These are phyloP conservation scores for Imbricaverruca yamaguchii DNA, from an alignment of 2,888 invertebrate species.

Conservation along the genomic window DNA sequence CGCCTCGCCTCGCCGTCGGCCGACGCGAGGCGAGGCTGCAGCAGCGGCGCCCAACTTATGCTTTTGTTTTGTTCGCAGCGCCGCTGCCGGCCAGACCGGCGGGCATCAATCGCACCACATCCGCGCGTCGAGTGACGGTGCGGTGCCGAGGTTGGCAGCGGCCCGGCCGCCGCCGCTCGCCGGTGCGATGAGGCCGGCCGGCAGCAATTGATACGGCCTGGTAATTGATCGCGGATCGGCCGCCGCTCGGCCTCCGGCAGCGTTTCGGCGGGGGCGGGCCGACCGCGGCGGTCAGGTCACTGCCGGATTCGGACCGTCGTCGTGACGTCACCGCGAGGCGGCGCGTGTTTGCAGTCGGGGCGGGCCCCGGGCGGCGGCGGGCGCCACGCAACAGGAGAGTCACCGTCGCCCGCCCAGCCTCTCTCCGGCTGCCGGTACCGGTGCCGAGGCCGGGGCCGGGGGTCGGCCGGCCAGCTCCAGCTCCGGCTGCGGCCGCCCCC, in stretches of 20 bases:
- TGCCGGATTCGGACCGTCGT: not conserved
- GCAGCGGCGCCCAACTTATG: not conserved
- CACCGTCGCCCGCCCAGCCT: too few relatives aligned
- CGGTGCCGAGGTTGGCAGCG: not conserved
- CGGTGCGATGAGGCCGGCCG: not conserved
- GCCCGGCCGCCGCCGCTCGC: not conserved
- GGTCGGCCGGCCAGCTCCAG: constrained; percentile 23
- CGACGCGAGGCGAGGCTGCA: not conserved
- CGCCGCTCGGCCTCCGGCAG: not conserved
- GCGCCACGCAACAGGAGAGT: too few relatives aligned
- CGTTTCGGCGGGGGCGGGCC: not conserved
- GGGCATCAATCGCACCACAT: not conserved
- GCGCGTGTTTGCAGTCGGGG: not conserved
- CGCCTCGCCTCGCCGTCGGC: constrained; percentile 32
- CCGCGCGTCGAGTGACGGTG: not conserved
- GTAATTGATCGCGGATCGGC: not conserved
- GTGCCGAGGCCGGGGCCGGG: too few relatives aligned
- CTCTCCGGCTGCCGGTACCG: too few relatives aligned
- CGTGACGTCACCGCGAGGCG: not conserved
- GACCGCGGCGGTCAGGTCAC: not conserved
- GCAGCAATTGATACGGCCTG: not conserved
- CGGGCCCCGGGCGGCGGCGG: not conserved
- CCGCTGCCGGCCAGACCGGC: not conserved
- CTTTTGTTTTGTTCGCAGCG: not conserved
- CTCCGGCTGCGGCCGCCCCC: constrained; percentile 35